Evolutionary conservation across 2,797 vertebrate genomes (phyloP), one percentile per base, ranked within the genome.

Genomic region (Silurus lanzhouensis): DNA sequence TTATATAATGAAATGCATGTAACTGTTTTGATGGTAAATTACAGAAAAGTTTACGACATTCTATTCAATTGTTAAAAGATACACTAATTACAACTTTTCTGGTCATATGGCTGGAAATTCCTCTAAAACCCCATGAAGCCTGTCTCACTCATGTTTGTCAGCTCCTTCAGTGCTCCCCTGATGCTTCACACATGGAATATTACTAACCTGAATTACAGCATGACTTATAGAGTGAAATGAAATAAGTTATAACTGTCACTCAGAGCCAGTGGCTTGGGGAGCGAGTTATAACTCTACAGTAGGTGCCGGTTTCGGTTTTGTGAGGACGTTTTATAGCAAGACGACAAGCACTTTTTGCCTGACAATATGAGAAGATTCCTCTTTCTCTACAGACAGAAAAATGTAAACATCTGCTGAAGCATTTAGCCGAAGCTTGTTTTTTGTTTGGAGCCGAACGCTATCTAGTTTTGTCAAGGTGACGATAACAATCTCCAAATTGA

Each of bases 341-440:
- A 6, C 3, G 25, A n/a, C 2, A 10, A 31, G n/a, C 17, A 10
- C 10, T 38, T 58, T 13, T 27, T 38, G 15, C 44, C 82, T 57
- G 78, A 48, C 46, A 58, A 19, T 27, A 25, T 52, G n/a, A 46
- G 10, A n/a, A 44, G 57, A 60, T 14, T 2, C 74, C 22, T 64
- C 48, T 44, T 75, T 52, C 38, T n/a, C 13, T 9, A 66, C 61
- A 66, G 6, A 78, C 46, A 52, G 52, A 61, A 83, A 85, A 79
- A 87, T 70, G 67, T 68, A 82, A 87, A 86, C 78, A 86, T 61
- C 22, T 55, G 81, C 63, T 66, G 38, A 46, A 46, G 14, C 58
- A 55, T 78, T 80, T 85, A 67, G 64, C 57, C n/a, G 22, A 10
- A 52, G 48, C 48, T 52, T 10, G 10, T 1, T 52, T 52, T 52